A percentile compares a stretch with the other conserved stretches of the same genome.
These are phyloP conservation scores for Antrozous pallidus DNA, from an alignment of 2,797 vertebrate species.

Conservation along the genomic window DNA sequence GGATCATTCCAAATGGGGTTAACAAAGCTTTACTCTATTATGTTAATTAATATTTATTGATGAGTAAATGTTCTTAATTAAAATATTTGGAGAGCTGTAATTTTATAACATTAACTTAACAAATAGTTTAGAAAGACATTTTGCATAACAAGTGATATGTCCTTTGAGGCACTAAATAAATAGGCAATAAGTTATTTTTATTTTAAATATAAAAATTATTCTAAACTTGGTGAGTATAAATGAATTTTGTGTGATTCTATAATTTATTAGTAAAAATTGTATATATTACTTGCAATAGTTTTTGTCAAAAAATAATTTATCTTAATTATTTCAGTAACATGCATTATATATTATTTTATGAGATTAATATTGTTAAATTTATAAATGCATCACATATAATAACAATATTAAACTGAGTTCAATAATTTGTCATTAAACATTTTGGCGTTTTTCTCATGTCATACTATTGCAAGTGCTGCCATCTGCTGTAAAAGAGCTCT, in stretches of 20 bases:
- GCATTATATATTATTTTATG: not conserved
- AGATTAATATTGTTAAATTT: not conserved
- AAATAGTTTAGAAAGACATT: not conserved
- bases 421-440: not conserved
- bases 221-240: not conserved
- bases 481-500: constrained; percentile 47
- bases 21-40: not conserved
- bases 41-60: not conserved
- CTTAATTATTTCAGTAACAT: not conserved
- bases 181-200: not conserved
- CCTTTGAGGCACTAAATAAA: not conserved
- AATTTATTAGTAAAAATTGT: not conserved
- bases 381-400: not conserved
- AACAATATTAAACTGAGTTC: not conserved
- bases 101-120: not conserved
- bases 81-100: not conserved
- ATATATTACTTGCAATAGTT: not conserved
- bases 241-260: not conserved
- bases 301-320: not conserved
- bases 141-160: not conserved
- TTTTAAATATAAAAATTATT: not conserved
- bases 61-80: not conserved
- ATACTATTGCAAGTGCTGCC: constrained; percentile 48
- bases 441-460: not conserved
- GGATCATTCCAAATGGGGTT: not conserved